Conservation (phyloP, 2,113 vertebrate species). For the Dermatemys mawii region DNA sequence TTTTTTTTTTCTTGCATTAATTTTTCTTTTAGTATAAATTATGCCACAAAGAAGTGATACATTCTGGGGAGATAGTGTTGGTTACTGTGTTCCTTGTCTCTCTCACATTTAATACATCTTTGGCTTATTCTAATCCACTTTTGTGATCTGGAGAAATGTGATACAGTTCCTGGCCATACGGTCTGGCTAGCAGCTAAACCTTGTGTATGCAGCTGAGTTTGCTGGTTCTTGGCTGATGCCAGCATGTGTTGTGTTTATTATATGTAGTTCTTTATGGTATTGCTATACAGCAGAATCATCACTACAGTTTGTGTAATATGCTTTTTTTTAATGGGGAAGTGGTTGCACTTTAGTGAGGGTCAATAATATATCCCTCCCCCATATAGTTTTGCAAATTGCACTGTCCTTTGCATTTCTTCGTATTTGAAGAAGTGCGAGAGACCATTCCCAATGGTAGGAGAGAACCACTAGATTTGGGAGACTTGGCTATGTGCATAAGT, state of each 20-base stretch:
- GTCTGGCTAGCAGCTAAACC: neutral
- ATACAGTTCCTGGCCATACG: neutral
- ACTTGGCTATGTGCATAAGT: neutral
- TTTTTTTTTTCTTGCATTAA: neutral
- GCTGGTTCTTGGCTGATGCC: neutral
- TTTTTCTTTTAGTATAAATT: neutral
- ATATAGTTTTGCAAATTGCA: neutral
- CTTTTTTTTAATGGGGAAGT: neutral
- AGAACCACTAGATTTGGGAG: neutral
- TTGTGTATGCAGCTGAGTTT: neutral
- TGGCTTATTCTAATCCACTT: neutral
- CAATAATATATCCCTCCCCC: neutral
- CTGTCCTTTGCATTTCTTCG: neutral
- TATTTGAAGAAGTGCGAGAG: neutral
- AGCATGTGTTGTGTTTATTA: neutral
- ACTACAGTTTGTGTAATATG: neutral
- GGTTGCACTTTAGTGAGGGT: neutral
- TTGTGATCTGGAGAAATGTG: neutral
- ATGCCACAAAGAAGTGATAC: neutral
- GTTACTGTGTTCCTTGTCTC: neutral
- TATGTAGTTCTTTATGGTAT: neutral
- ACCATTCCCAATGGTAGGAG: neutral
- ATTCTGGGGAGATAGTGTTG: neutral
- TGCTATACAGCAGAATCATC: neutral
- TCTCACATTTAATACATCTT: neutral